A percentile compares a stretch with the other conserved stretches of the same genome.
Evolutionary conservation across 2,888 invertebrate genomes (phyloP).

Genomic region (Camponotus fellah): DNA sequence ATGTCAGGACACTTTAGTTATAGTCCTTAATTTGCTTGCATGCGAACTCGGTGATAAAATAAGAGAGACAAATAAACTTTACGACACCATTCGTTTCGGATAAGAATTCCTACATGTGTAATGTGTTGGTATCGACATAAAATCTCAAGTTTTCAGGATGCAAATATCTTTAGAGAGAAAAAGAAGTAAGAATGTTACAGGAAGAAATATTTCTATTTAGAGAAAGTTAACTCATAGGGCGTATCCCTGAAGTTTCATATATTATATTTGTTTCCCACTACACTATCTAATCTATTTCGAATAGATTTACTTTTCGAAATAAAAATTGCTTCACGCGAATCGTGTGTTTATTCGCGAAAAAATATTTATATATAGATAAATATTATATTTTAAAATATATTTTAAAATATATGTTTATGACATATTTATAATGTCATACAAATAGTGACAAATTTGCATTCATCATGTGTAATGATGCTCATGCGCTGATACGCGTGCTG

Average conservation of each 20-base stretch:
- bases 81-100: constrained; percentile 10
- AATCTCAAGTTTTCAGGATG: background rate
- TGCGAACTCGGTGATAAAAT: background rate
- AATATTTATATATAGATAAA: background rate
- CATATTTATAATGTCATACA: constrained; percentile 17
- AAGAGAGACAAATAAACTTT: constrained; percentile 5
- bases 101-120: background rate
- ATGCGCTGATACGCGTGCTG: constrained; percentile 54
- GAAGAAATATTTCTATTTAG: constrained; percentile 7
- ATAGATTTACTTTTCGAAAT: background rate
- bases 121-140: background rate
- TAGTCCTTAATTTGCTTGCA: background rate
- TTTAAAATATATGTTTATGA: background rate
- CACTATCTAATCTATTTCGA: background rate
- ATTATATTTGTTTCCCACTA: background rate
- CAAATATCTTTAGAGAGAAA: background rate
- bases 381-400: background rate
- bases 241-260: background rate
- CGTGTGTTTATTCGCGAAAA: constrained; percentile 25
- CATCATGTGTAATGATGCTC: constrained; percentile 27
- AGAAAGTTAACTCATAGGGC: background rate
- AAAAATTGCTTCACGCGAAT: background rate
- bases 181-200: background rate
- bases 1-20: constrained; percentile 6
- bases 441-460: constrained; percentile 60